phyloP scores from a whole-genome alignment of 1,140 invertebrate species.

The Drosophila tropicalis region DNA sequence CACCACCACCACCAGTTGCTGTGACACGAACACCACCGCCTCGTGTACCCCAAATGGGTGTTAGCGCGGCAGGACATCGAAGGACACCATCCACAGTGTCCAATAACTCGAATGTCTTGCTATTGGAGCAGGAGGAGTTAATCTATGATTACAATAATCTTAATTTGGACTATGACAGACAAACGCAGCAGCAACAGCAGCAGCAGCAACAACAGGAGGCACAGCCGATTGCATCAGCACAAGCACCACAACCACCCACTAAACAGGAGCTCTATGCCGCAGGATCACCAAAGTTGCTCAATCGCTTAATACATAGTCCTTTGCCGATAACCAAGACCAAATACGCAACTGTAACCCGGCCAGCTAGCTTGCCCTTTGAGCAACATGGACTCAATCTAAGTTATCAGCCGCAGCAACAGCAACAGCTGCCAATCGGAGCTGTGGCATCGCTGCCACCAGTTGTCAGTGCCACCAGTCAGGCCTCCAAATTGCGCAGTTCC shows the following conservation, averaged over 20 bases:
- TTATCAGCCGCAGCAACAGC: constrained; percentile 35
- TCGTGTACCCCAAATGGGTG: constrained; percentile 80
- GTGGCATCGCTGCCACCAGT: constrained; percentile 44
- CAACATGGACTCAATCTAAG: constrained; percentile 47
- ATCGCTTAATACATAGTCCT: constrained; percentile 71
- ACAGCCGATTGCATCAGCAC: background rate
- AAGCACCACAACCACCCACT: constrained; percentile 40
- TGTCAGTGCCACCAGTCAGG: constrained; percentile 14
- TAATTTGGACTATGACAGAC: constrained; percentile 64
- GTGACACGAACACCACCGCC: constrained; percentile 71
- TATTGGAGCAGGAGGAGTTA: constrained; percentile 84
- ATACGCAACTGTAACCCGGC: constrained; percentile 84
- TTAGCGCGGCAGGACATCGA: constrained; percentile 72
- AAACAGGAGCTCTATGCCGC: constrained; percentile 74
- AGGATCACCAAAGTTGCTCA: constrained; percentile 69
- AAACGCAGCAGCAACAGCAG: constrained; percentile 1
- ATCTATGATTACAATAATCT: constrained; percentile 83
- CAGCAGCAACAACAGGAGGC: constrained; percentile 11
- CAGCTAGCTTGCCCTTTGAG: constrained; percentile 87
- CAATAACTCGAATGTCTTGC: constrained; percentile 76
- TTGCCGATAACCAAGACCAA: constrained; percentile 60
- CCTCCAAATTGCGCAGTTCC: constrained; percentile 68
- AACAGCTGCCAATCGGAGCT: background rate
- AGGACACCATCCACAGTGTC: constrained; percentile 79
- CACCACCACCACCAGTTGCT: constrained; percentile 39